Evolutionary conservation across 2,797 vertebrate species (phyloP).

Genomic region (Protosalanx chinensis): DNA sequence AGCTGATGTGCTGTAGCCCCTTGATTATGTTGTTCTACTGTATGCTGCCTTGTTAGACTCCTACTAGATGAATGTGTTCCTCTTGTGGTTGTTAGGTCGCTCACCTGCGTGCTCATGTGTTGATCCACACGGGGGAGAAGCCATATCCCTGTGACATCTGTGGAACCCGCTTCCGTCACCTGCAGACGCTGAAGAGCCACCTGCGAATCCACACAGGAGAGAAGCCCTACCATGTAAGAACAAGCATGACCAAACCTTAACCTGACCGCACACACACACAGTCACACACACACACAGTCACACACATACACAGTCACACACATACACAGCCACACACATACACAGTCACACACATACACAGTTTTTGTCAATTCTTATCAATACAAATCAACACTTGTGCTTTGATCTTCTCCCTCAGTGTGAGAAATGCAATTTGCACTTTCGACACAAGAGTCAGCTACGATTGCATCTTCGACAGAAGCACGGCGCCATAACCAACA

Average conservation of each 20-base stretch:
- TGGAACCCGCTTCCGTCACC: constrained; percentile 94
- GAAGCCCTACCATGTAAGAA: constrained; percentile 96
- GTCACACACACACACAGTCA: background rate
- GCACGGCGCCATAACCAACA: constrained; percentile 99
- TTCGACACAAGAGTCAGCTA: constrained; percentile 98
- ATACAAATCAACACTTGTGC: background rate
- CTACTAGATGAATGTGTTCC: no score
- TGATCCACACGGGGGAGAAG: constrained; percentile 98
- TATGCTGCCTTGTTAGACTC: no score
- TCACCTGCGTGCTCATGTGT: constrained; percentile 93
- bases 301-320: background rate
- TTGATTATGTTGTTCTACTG: no score
- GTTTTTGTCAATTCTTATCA: background rate
- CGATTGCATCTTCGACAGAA: constrained; percentile 96
- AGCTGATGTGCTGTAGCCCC: no score
- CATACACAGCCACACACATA: background rate
- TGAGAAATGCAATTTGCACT: constrained; percentile 99
- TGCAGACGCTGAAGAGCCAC: constrained; percentile 98
- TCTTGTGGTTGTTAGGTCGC: constrained; percentile 78
- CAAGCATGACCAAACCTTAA: background rate
- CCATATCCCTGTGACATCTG: constrained; percentile 99
- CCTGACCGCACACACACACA: background rate
- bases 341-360: background rate
- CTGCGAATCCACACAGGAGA: constrained; percentile 98
- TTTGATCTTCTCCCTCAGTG: constrained; percentile 71